These are phyloP conservation scores for Dendrophyllia cribrosa DNA, from an alignment of 64 coral and sea anemone species.

Conservation along the genomic window DNA sequence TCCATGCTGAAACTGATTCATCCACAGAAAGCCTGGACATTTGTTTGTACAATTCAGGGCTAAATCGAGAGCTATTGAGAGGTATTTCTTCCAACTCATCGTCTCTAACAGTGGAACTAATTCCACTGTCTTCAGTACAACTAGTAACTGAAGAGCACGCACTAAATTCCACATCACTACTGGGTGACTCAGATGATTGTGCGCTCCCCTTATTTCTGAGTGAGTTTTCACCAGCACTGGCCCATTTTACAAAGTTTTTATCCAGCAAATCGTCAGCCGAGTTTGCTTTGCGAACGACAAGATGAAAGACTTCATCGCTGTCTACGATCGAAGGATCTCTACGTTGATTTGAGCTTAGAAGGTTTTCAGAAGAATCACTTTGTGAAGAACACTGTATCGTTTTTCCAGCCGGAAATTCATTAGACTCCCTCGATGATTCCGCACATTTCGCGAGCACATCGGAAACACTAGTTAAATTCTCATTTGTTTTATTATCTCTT, in stretches of 20 bases:
- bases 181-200: conserved; percentile 79
- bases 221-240: not conserved
- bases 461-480: not conserved
- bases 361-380: conserved; percentile 8
- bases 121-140: conserved; percentile 93
- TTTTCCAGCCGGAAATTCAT: conserved; percentile 1
- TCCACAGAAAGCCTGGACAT: conserved; percentile 72
- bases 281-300: not conserved
- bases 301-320: conserved; percentile 24
- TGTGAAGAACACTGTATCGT: not conserved
- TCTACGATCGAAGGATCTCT: conserved; percentile 4
- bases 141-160: conserved; percentile 82
- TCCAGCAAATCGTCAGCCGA: conserved; percentile 13
- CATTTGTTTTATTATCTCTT: not conserved
- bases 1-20: conserved; percentile 84
- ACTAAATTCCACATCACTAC: conserved; percentile 92
- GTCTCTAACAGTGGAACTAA: conserved; percentile 88
- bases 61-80: conserved; percentile 71
- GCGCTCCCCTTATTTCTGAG: conserved; percentile 55
- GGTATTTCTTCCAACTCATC: conserved; percentile 95
- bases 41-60: conserved; percentile 75
- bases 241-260: conserved; percentile 41
- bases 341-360: not conserved
- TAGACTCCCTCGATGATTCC: not conserved
- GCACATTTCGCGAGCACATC: not conserved